A percentile compares a stretch with the other conserved stretches of the same genome.
Conservation (phyloP, 1,140 invertebrate genomes). For the Odontomachus brunneus region DNA sequence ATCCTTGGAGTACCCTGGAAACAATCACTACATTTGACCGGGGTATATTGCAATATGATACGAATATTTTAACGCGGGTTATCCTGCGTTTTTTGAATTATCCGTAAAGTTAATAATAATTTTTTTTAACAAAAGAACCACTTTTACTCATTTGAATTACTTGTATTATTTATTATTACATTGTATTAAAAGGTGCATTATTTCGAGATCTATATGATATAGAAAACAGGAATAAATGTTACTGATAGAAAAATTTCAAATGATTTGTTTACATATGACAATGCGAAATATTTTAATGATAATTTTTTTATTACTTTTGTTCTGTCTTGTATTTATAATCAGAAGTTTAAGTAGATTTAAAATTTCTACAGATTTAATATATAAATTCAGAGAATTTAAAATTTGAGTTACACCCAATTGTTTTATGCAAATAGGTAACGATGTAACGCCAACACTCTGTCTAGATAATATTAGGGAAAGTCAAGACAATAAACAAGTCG, state of each 20-base stretch:
- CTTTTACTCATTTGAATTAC: slow-evolving; percentile 8
- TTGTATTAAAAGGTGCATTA: neutral
- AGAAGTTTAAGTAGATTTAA: neutral
- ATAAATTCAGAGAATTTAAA: neutral
- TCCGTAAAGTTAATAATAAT: neutral
- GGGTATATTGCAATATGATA: slow-evolving; percentile 64
- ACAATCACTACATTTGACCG: slow-evolving; percentile 59
- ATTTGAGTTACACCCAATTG: neutral
- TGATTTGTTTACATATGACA: neutral
- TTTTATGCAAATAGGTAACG: slow-evolving; percentile 27
- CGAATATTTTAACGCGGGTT: neutral
- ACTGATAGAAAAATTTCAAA: neutral
- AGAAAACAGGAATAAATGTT: neutral
- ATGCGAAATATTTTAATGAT: neutral
- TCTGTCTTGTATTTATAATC: neutral
- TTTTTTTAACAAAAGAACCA: neutral
- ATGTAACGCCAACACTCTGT: slow-evolving; percentile 34
- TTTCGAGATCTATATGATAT: neutral
- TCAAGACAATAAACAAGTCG: slow-evolving; percentile 30
- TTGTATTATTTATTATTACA: too few species aligned
- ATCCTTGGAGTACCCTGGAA: slow-evolving; percentile 57
- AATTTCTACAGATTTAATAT: slow-evolving; percentile 33
- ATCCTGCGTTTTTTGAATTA: slow-evolving; percentile 18
- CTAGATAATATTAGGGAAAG: slow-evolving; percentile 26
- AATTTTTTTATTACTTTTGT: neutral